Evolutionary conservation across 2,113 vertebrate genomes (phyloP).

Genomic region (Polyodon spathula): DNA sequence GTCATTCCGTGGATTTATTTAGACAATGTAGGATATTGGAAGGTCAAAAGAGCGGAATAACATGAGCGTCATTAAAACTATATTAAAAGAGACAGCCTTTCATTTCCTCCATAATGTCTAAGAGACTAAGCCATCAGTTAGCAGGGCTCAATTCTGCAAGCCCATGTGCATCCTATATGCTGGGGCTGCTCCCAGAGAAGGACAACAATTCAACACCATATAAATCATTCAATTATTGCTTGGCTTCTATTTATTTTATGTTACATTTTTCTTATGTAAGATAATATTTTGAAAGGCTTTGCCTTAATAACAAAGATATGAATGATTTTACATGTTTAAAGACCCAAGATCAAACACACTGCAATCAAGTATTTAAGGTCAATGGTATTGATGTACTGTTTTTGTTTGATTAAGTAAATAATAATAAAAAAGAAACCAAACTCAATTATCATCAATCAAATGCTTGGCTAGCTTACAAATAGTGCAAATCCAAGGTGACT

Average conservation of each 20-base stretch:
- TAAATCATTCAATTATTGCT: not conserved
- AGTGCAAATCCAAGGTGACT: not conserved
- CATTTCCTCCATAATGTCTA: not conserved
- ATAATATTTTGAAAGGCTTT: constrained; percentile 6
- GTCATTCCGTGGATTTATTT: too few relatives aligned
- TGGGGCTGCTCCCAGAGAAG: not conserved
- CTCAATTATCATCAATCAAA: not conserved
- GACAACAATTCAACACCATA: constrained; percentile 1
- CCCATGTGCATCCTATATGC: not conserved
- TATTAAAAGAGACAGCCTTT: not conserved
- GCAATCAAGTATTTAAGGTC: not conserved
- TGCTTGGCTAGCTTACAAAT: not conserved
- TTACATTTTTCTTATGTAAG: not conserved
- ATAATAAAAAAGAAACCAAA: not conserved
- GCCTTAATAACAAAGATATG: not conserved
- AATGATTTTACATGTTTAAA: not conserved
- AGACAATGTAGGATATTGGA: too few relatives aligned
- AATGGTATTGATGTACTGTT: not conserved
- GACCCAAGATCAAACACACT: not conserved
- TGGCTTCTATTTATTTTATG: not conserved
- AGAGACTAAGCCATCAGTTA: not conserved
- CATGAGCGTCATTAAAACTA: too few relatives aligned
- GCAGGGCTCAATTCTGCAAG: not conserved
- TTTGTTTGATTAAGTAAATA: constrained; percentile 6
- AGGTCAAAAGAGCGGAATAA: too few relatives aligned